phyloP scores from a whole-genome alignment of 2,113 vertebrate species.

The Heloderma charlesbogerti region DNA sequence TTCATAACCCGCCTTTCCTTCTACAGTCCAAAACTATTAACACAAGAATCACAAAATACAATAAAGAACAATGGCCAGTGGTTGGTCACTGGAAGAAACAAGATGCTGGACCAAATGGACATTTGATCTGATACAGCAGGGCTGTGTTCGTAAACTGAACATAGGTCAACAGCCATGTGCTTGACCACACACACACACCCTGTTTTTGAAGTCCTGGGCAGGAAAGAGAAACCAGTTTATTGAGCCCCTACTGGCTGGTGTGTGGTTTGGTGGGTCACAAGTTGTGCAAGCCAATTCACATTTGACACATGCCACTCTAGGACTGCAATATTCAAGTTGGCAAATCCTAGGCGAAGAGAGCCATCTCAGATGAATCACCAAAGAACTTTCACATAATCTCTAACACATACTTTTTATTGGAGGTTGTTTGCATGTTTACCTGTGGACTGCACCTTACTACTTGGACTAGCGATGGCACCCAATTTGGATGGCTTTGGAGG shows the following conservation, averaged over 20 bases:
- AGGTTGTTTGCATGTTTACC: neutral
- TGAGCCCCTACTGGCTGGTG: neutral
- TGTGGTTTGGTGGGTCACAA: neutral
- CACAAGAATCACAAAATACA: neutral
- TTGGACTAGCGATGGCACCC: too few species aligned
- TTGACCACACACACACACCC: too few species aligned
- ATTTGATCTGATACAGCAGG: neutral
- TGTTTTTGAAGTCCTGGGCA: neutral
- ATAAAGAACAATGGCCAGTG: neutral
- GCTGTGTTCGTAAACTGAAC: neutral
- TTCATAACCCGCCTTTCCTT: neutral
- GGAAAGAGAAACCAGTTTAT: neutral
- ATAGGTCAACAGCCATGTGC: neutral
- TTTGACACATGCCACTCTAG: neutral
- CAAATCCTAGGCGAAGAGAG: neutral
- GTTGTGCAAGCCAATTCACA: neutral
- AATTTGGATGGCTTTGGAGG: too few species aligned
- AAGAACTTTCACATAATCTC: neutral
- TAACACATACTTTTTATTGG: neutral
- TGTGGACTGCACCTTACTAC: neutral
- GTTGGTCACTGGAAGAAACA: neutral
- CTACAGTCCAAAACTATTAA: neutral
- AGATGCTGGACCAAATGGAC: neutral
- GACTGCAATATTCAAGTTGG: neutral
- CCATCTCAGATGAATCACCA: neutral